Evolutionary conservation across 2,113 vertebrate genomes (phyloP), one percentile per base, ranked within the genome.

Genomic region (Zeus faber): DNA sequence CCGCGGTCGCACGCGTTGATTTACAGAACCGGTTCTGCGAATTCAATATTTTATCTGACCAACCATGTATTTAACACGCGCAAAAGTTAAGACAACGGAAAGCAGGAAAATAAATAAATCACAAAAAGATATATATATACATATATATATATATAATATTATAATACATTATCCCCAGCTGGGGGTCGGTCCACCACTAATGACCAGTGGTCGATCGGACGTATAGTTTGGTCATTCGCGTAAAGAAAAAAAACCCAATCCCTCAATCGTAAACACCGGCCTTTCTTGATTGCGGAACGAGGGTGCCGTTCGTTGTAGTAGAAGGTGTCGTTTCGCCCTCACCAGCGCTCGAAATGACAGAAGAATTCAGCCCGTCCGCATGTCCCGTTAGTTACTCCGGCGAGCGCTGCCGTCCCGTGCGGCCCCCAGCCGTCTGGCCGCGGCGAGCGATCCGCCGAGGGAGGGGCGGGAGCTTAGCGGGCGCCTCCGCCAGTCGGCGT

Each of bases 401-500:
- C 75, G 80, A 83, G 81, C 77, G 57, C 82, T 80, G 79, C 84
- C 84, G 86, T 89, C 87, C 87, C 64, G 77, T 70, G 67, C 81
- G 72, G 83, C 80, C 70, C 69, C 68, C 67, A 74, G 67, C 65
- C 47, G 79, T 83, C 76, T 70, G 61, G 52, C 61, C 74, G 64
- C 67, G 70, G 67, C 52, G 22, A 71, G 72, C 58, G 71, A 74
- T 65, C 76, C 70, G 60, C 48, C 40, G 58, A 51, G 60, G 40
- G 58, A 51, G 60, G 69, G 70, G 48, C 13, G 18, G 24, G 68
- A 13, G 60, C 59, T 69, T 49, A 58, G 46, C 21, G 8, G 27
- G 14, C 26, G 1, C 25, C 17, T 49, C 2, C 5, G 50, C 87
- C 80, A 87, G 89, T 89, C 69, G n/a, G 72, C 0, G 49, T 35